Conservation (phyloP, 2,113 vertebrate species). For the Chloebia gouldiae region DNA sequence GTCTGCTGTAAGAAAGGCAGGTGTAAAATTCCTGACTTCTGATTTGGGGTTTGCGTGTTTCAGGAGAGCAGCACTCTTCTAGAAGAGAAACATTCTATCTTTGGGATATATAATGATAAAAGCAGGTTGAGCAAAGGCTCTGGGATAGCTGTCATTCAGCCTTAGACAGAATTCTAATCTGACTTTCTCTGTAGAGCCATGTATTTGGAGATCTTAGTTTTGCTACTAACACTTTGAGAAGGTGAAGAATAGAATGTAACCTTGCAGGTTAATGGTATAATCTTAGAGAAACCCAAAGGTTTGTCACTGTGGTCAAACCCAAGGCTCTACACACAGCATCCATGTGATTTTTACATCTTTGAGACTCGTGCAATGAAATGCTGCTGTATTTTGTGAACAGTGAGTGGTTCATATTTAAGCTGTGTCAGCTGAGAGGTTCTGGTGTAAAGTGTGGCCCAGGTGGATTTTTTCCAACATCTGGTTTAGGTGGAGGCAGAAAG, state of each 20-base stretch:
- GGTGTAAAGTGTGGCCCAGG: neutral
- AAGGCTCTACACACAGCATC: neutral
- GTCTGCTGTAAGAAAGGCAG: neutral
- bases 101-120: accelerated
- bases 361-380: neutral
- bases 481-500: slow-evolving; percentile 85
- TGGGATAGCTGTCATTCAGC: neutral
- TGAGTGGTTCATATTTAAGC: accelerated
- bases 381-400: neutral
- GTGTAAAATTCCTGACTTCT: neutral
- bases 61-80: neutral
- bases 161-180: neutral
- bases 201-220: neutral
- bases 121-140: neutral
- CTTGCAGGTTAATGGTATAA: neutral
- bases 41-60: neutral
- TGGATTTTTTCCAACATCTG: neutral
- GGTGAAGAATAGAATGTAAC: neutral
- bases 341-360: neutral
- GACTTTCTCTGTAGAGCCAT: neutral
- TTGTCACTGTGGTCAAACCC: neutral
- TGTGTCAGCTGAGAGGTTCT: neutral
- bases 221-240: neutral
- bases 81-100: neutral
- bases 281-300: neutral